phyloP scores from a whole-genome alignment of 92 coral and sea anemone genomes.

The Phymanthus crucifer region DNA sequence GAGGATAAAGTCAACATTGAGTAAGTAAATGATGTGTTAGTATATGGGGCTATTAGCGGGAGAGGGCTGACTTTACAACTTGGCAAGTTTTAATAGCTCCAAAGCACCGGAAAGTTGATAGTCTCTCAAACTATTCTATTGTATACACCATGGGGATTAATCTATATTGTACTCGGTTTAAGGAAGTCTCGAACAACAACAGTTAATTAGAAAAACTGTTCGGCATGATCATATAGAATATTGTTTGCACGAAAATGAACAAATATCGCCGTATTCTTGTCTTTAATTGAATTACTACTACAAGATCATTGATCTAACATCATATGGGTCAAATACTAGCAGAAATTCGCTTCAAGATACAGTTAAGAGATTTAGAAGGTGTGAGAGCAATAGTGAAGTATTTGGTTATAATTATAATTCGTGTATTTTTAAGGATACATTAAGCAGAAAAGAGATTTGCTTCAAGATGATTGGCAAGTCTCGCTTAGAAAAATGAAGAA shows the following conservation, averaged over 20 bases:
- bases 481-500: background rate
- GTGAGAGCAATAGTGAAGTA: background rate
- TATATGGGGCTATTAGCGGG: slow-evolving; percentile 23
- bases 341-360: background rate
- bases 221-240: background rate
- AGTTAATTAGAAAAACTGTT: slow-evolving; percentile 11
- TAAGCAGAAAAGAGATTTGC: background rate
- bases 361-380: background rate
- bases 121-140: slow-evolving; percentile 2
- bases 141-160: background rate
- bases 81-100: slow-evolving; percentile 24
- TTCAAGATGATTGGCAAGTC: background rate
- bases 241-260: background rate
- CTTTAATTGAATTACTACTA: background rate
- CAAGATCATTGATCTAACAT: background rate
- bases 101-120: slow-evolving; percentile 17
- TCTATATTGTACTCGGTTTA: background rate
- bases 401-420: background rate
- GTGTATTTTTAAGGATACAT: slow-evolving; percentile 1
- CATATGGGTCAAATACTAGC: background rate
- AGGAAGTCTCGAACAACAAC: slow-evolving; percentile 8
- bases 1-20: slow-evolving; percentile 2
- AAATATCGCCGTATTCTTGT: background rate
- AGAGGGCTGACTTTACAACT: background rate
- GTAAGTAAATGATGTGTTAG: slow-evolving; percentile 16